Conservation (phyloP, 2,113 vertebrate genomes). For the Orycteropus afer region DNA sequence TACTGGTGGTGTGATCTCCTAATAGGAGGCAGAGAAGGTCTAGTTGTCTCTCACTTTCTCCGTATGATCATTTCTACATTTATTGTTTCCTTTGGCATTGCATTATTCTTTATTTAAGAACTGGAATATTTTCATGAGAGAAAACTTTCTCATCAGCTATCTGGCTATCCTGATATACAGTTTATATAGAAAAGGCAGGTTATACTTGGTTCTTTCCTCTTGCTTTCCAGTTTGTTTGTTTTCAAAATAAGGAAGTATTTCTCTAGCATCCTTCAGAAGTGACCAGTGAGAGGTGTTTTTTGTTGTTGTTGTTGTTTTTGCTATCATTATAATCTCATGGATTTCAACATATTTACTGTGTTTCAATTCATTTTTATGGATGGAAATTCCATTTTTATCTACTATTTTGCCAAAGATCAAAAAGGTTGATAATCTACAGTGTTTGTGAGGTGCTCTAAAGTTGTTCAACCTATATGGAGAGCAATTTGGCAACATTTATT, state of each 20-base stretch:
- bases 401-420: background rate
- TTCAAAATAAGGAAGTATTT: background rate
- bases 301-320: no score
- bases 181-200: background rate
- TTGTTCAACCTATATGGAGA: background rate
- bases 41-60: background rate
- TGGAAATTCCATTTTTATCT: background rate
- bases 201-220: background rate
- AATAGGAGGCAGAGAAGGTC: background rate
- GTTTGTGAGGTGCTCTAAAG: background rate
- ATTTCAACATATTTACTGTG: background rate
- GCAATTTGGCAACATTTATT: background rate
- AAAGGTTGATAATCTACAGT: background rate
- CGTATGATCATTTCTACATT: background rate
- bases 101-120: background rate
- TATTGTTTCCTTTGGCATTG: background rate
- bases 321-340: background rate
- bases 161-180: background rate
- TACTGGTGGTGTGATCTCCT: background rate
- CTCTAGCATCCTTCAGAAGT: no score
- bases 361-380: background rate
- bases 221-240: background rate
- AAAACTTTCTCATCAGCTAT: background rate
- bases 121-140: background rate
- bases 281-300: background rate